Base-by-base conservation (phyloP, 2,888 invertebrate genomes). In the Drosophila falleni region DNA sequence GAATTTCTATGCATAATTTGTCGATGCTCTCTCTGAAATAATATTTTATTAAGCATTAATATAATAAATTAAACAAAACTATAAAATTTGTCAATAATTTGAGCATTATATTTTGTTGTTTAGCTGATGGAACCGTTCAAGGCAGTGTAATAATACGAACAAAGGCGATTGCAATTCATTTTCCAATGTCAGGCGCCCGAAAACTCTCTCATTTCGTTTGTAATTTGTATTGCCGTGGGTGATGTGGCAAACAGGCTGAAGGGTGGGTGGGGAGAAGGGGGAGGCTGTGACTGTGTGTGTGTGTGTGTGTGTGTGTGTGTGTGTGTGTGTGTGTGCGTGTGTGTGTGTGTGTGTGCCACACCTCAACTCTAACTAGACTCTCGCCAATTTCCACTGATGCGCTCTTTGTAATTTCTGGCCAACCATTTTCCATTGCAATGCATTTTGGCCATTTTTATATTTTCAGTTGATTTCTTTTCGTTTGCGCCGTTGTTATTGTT, bases 341-440 rank as follows among this genome's bases (percentile, higher is more conserved):
- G 35, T 26, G 35, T 37, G 26, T 16, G 15, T 26, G 56, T 35
- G 26, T 47, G 29, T 37, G 47, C 29, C 35, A 35, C 61, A 51
- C 33, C 59, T 35, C 58, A 46, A 35, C 61, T 54, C 60, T 44
- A 58, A 58, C 61, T 64, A 64, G 35, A 60, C 65, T 59, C 65
- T 62, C 51, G 70, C 59, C 79, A 74, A 79, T 76, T 79, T 81
- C 41, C 78, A 78, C 69, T 70, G 65, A 78, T 75, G 71, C 55
- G 42, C 82, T 80, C 87, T 89, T 84, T 84, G 83, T 84, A 86
- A 89, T 80, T 84, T 84, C 78, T 80, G 87, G 71, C 80, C 87
- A 73, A 86, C 81, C 89, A 83, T 86, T 84, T 83, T 82, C 80
- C 89, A 84, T 83, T 82, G 80, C 86, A 73, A 76, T 80, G 74